Percentiles rank a stretch among this genome's conserved stretches.
phyloP scores from a whole-genome alignment of 2,797 vertebrate genomes.

The Mallotus villosus region DNA sequence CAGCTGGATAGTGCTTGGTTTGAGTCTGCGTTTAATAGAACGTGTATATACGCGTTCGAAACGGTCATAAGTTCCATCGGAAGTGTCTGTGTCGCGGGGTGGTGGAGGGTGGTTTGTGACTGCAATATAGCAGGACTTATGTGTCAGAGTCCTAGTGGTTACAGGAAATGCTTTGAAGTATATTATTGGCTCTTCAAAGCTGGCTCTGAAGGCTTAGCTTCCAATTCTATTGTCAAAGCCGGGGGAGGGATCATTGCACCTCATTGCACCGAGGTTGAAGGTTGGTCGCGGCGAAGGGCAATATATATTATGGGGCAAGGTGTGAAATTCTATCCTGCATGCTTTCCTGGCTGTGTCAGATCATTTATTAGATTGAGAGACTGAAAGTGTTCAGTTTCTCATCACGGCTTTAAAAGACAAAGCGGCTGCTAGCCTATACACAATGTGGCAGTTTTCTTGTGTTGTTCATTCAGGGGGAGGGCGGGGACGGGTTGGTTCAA shows the following conservation, averaged over 20 bases:
- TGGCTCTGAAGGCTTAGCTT: slow-evolving; percentile 62
- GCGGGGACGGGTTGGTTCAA: no score
- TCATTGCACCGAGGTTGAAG: slow-evolving; percentile 76
- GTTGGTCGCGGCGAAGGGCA: slow-evolving; percentile 67
- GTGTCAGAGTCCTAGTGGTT: slow-evolving; percentile 68
- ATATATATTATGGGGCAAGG: slow-evolving; percentile 74
- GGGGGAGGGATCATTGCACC: slow-evolving; percentile 74
- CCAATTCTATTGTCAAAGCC: slow-evolving; percentile 73
- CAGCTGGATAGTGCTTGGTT: background rate
- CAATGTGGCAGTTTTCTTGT: background rate
- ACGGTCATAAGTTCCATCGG: slow-evolving; percentile 1
- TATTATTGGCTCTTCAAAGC: slow-evolving; percentile 74
- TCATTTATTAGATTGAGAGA: slow-evolving; percentile 69
- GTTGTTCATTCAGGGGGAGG: background rate
- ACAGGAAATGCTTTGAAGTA: slow-evolving; percentile 77
- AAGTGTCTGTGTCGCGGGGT: slow-evolving; percentile 27
- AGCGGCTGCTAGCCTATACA: slow-evolving; percentile 22
- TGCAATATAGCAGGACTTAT: slow-evolving; percentile 62
- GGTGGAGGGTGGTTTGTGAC: slow-evolving; percentile 38
- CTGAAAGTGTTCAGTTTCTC: slow-evolving; percentile 58
- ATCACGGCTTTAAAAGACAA: slow-evolving; percentile 45
- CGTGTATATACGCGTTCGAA: background rate
- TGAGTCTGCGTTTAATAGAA: background rate
- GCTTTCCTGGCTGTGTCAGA: slow-evolving; percentile 63
- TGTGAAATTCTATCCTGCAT: slow-evolving; percentile 75